phyloP scores from a whole-genome alignment of 2,888 invertebrate genomes.

The Oligia fasciuncula region DNA sequence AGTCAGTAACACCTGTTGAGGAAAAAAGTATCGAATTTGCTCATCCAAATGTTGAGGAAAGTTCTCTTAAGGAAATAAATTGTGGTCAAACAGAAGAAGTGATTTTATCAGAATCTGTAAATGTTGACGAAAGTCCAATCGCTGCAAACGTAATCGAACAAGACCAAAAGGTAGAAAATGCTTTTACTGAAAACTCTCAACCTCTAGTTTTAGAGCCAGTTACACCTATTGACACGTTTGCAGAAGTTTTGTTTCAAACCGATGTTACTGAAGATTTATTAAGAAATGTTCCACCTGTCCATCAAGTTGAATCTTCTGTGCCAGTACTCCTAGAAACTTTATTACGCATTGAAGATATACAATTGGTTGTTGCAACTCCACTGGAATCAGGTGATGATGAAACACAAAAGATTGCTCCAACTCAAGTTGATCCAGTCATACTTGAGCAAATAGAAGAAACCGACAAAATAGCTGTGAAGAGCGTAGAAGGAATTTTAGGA shows the following conservation, averaged over 20 bases:
- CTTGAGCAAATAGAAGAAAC: constrained; percentile 19
- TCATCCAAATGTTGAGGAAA: neutral
- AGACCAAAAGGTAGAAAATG: neutral
- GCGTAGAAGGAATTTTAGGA: constrained; percentile 1
- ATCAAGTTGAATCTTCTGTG: constrained; percentile 8
- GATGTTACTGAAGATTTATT: constrained; percentile 2
- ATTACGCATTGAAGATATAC: neutral
- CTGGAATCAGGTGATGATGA: neutral
- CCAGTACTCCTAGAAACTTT: constrained; percentile 15
- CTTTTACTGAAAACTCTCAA: constrained; percentile 11
- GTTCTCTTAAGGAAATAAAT: neutral
- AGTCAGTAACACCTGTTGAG: constrained; percentile 15
- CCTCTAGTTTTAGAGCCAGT: constrained; percentile 13
- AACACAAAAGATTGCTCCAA: neutral
- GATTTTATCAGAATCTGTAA: constrained; percentile 16
- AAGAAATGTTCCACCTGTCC: neutral
- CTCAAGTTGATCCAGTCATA: constrained; percentile 1
- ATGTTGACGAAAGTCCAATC: neutral
- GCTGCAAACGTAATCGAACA: neutral
- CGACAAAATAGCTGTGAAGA: neutral
- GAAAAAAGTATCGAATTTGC: neutral
- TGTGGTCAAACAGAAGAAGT: constrained; percentile 17
- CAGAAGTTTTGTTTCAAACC: neutral
- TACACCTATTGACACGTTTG: neutral
- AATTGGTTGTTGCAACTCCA: neutral